Evolutionary conservation across 1,140 invertebrate genomes (phyloP), one percentile per base, ranked within the genome.

Genomic region (Antheraea pernyi): DNA sequence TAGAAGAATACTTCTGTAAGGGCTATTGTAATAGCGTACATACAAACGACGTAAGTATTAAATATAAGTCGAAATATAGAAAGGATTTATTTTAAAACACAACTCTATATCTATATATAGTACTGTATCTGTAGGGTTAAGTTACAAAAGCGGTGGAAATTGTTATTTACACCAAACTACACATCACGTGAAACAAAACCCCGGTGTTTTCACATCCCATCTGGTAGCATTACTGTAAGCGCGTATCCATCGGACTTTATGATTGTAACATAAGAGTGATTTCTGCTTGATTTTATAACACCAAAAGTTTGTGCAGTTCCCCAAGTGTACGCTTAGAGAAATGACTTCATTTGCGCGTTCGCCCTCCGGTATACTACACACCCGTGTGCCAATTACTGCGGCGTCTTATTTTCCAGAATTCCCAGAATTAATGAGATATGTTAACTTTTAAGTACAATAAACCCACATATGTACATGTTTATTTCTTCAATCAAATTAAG

Each of bases 371-470:
- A 11, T 11, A 71, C 68, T 69, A 53, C 16, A n/a, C 16, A 42
- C 46, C 65, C 67, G 71, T 69, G 62, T 69, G 68, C 73, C 80
- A 87, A 85, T 85, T 84, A 84, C 76, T 59, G 65, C 71, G 66
- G 65, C 59, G 74, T 78, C 71, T 61, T 81, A 69, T 77, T 80
- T 72, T 70, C 69, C 59, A 62, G 74, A 30, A 74, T 75, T 78
- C 73, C 79, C 66, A 77, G 84, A 87, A 84, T 86, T 85, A 86
- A 85, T 82, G 82, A 76, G 6, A 53, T n/a, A 53, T 53, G 46
- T 53, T 0, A 53, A 11, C 13, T 53, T 53, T 53, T 13, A 10
- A 53, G 8, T 53, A 53, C 6, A 53, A 0, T 16, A 53, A 53
- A 53, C 46, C 5, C 13, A 16, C 16, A 13, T 53, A 53, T 53